Conservation (phyloP, 2,797 vertebrate species). For the Mus minutoides region DNA sequence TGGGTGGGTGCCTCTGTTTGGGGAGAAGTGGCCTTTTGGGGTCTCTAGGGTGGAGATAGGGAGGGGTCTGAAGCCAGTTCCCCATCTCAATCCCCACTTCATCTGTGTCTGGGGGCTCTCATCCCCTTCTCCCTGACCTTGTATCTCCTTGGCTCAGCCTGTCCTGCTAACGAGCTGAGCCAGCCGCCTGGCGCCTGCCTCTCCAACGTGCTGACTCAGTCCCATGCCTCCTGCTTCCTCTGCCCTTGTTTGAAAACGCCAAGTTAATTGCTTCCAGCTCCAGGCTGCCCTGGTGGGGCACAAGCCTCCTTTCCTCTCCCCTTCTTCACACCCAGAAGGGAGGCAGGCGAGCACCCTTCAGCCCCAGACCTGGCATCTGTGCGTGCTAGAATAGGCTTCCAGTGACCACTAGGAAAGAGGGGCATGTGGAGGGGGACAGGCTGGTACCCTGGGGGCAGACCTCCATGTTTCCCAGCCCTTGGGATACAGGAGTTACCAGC, state of each 20-base stretch:
- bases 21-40: neutral
- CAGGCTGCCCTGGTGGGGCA: slow-evolving; percentile 58
- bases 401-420: neutral
- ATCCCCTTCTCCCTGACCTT: slow-evolving; percentile 64
- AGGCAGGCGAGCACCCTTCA: neutral
- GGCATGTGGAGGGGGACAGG: rapidly evolving
- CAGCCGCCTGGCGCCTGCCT: slow-evolving; percentile 61
- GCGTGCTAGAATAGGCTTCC: neutral
- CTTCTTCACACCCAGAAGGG: neutral
- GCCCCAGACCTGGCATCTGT: neutral
- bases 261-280: slow-evolving; percentile 77
- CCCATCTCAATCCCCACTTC: neutral
- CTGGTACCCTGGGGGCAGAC: neutral
- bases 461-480: neutral
- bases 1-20: neutral
- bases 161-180: slow-evolving; percentile 77
- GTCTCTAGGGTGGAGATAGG: neutral
- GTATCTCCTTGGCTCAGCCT: slow-evolving; percentile 63
- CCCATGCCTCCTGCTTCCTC: slow-evolving; percentile 64
- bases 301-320: neutral
- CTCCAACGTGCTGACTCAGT: slow-evolving; percentile 75
- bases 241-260: slow-evolving; percentile 72
- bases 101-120: slow-evolving; percentile 19
- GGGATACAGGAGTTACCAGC: neutral
- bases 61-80: neutral